phyloP scores from a whole-genome alignment of 2,888 invertebrate genomes.

The Drosophila mimetica region DNA sequence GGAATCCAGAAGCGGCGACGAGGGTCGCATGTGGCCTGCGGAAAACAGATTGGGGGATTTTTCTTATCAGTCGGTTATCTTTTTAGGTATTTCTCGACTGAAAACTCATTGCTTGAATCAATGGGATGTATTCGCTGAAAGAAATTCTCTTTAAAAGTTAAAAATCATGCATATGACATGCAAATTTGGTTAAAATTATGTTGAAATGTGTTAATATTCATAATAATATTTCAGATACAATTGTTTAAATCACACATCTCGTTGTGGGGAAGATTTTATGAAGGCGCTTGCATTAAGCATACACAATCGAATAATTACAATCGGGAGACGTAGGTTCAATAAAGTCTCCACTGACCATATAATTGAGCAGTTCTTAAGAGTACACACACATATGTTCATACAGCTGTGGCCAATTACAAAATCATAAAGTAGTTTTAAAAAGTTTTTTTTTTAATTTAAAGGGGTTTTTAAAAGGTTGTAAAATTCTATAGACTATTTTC shows the following conservation, averaged over 20 bases:
- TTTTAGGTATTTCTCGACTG: not conserved
- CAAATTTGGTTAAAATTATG: not conserved
- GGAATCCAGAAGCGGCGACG: slow-evolving; percentile 95
- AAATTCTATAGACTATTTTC: too few species aligned
- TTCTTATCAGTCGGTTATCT: not conserved
- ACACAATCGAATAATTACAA: slow-evolving; percentile 3
- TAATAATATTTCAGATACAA: too few species aligned
- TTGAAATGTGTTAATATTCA: not conserved
- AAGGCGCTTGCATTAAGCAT: not conserved
- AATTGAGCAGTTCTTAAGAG: not conserved
- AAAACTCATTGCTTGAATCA: not conserved
- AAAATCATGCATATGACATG: not conserved
- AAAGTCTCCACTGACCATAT: not conserved
- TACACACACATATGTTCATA: not conserved
- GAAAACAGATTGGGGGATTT: not conserved
- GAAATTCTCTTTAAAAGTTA: not conserved
- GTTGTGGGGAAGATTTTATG: slow-evolving; percentile 1
- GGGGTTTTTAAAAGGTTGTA: too few species aligned
- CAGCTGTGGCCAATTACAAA: not conserved
- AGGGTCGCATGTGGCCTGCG: slow-evolving; percentile 95
- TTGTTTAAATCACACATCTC: not conserved
- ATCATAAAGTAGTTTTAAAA: too few species aligned
- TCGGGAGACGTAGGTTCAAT: not conserved
- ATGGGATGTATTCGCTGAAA: slow-evolving; percentile 8
- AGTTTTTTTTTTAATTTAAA: too few species aligned